Conservation (phyloP, 2,888 invertebrate genomes). For the Autographa gamma region DNA sequence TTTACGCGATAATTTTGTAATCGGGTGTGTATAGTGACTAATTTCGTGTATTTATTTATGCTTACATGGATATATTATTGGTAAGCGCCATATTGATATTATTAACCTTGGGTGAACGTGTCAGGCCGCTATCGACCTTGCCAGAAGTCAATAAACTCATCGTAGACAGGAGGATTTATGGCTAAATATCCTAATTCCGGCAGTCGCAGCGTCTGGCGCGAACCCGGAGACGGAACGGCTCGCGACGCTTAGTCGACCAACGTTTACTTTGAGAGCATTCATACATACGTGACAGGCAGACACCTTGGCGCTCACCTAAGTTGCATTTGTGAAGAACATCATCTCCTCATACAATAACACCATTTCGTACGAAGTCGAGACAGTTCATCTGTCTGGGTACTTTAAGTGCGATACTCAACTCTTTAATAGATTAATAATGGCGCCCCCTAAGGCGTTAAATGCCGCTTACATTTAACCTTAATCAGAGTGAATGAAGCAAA, state of each 20-base stretch:
- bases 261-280: background rate
- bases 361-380: background rate
- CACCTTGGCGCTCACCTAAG: background rate
- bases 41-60: constrained; percentile 36
- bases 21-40: constrained; percentile 29
- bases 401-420: background rate
- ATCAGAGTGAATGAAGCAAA: constrained; percentile 45
- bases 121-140: constrained; percentile 38
- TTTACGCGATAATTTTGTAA: constrained; percentile 3
- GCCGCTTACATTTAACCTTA: constrained; percentile 41
- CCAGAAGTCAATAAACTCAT: constrained; percentile 51
- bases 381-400: background rate
- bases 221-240: constrained; percentile 16
- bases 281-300: background rate
- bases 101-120: constrained; percentile 20
- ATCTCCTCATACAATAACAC: background rate
- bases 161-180: constrained; percentile 46
- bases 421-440: background rate
- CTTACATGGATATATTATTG: constrained; percentile 1
- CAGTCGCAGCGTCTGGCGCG: constrained; percentile 33
- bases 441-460: constrained; percentile 24
- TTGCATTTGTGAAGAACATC: background rate
- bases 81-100: constrained; percentile 26
- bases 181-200: constrained; percentile 44
- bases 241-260: background rate